Conservation (phyloP, 2,113 vertebrate genomes). For the Gavia stellata region DNA sequence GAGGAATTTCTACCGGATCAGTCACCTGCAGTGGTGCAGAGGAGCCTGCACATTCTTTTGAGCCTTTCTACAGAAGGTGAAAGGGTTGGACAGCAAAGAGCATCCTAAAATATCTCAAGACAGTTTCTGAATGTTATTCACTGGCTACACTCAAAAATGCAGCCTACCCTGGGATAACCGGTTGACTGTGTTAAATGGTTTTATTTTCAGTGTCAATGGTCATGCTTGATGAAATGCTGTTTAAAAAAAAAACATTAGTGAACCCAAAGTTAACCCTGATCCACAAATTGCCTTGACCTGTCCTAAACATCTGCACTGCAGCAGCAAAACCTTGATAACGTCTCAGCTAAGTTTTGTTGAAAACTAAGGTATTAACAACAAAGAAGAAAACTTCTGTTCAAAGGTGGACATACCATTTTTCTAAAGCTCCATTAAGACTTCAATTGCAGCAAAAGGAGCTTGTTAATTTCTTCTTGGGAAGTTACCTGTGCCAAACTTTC, state of each 20-base stretch:
- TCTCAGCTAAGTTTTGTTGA: not conserved
- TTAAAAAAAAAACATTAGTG: not conserved
- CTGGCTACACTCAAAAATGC: not conserved
- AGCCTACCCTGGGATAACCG: not conserved
- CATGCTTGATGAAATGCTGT: not conserved
- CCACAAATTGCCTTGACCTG: not conserved
- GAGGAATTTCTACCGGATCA: not conserved
- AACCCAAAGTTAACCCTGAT: not conserved
- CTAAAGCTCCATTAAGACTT: not conserved
- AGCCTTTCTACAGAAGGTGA: not conserved
- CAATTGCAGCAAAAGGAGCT: not conserved
- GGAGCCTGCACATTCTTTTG: not conserved
- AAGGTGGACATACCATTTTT: not conserved
- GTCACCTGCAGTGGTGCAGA: not conserved
- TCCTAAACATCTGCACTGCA: not conserved
- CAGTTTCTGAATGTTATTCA: not conserved
- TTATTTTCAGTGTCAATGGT: not conserved
- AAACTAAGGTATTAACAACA: not conserved
- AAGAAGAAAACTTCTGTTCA: not conserved
- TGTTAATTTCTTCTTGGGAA: not conserved
- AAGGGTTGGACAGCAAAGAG: not conserved
- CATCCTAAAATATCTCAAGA: not conserved
- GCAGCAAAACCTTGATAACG: not conserved
- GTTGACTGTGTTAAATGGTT: not conserved
- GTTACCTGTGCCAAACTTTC: not conserved